Evolutionary conservation across 1,140 invertebrate genomes (phyloP), one percentile per base, ranked within the genome.

Genomic region (Apis dorsata): DNA sequence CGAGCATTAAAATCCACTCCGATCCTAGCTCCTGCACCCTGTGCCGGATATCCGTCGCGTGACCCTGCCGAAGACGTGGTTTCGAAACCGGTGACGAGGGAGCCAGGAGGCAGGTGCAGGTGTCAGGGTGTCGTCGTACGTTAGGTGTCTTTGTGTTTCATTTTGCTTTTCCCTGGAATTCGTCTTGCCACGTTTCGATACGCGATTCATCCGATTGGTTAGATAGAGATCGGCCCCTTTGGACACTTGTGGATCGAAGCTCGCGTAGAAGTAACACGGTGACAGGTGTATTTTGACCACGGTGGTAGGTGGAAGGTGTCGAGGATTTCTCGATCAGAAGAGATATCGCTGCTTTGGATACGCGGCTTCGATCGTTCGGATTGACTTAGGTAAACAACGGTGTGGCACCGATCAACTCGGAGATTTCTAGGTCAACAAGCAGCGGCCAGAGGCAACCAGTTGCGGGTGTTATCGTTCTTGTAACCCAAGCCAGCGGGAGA

Each of bases 391-490:
- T 87, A 79, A 70, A 73, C 69, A 68, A 19, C 65, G 83, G 55
- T n/a, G 73, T 19, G 49, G 19, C 55, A 60, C 44, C 66, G 74
- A 69, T 68, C 80, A 59, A 62, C 34, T 44, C 57, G 21, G 21
- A 57, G 55, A 83, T 70, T 60, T 49, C 63, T 53, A 55, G 74
- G 68, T 51, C 69, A 65, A 77, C 28, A 60, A 28, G 68, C 55
- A 78, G 66, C 51, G 55, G 19, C 15, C 49, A 57, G 60, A 59
- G 59, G 57, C 75, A 78, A 83, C 81, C 68, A 83, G 75, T 83
- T 83, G 81, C 75, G 76, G 51, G 13, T 57, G 60, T 53, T 34
- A 57, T 66, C 53, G 53, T 74, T 73, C 28, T 17, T 44, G 71
- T 49, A 51, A 76, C 24, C 24, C 15, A 65, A 34, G 60, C 12